Evolutionary conservation across 2,113 vertebrate genomes (phyloP), one percentile per base, ranked within the genome.

Genomic region (Lota lota): DNA sequence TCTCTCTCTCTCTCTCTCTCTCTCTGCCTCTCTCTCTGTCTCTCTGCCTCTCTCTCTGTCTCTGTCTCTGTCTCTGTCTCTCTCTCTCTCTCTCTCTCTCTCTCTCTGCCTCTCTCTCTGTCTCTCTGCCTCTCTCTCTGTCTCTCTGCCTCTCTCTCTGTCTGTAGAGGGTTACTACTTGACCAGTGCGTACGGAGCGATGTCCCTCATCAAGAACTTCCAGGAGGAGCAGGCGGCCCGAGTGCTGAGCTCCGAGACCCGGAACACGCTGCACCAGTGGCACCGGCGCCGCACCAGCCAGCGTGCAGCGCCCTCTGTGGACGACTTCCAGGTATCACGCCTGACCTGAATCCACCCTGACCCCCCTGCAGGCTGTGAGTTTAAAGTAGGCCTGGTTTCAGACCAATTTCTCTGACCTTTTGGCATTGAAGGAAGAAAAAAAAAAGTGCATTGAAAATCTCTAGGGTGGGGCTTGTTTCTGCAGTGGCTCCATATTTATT

Each of bases 171-270:
- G 97, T 10, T 99, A 98, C 80, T 99, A 99, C 83, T 84, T 99
- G 93, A 99, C 97, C 15, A 99, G 97, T 0, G 94, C 95, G 5
- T 99, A 98, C 0, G 96, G 97, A 74, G 96, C 97, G 22, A 94
- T 99, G 83, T 94, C 95, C 2, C 89, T 98, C 69, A 96, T 99
- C 79, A 98, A 95, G 88, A 98, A 98, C 86, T 98, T 98, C 80
- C 96, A 98, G 87, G 97, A 99, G 75, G 97, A 99, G 18, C 96
- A 99, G 82, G 96, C 96, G 0, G 95, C 96, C 0, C 86, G 93
- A 0, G 89, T 96, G 61, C 92, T 99, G 50, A 97, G 95, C 75
- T 97, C 97, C 0, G 95, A 99, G 85, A 86, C 96, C 75, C 93
- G 94, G 69, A 95, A 97, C 81, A 98, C 97, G 0, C 93, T 99